A percentile compares a stretch with the other conserved stretches of the same genome.
phyloP scores from a whole-genome alignment of 2,797 vertebrate genomes.

The Melanotaenia pygmaea region DNA sequence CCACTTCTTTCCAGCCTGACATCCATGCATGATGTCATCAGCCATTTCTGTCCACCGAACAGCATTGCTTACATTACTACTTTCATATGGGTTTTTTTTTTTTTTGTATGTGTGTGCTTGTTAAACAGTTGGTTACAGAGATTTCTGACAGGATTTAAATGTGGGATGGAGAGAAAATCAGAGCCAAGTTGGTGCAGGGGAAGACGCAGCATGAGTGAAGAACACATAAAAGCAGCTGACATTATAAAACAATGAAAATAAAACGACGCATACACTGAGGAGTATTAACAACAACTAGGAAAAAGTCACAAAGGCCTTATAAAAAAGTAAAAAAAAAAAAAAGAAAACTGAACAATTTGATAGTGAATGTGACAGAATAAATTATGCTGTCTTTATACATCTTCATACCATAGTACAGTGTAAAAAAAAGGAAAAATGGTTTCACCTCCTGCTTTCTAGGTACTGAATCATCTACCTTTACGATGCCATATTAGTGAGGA shows the following conservation, averaged over 20 bases:
- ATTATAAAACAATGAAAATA: conserved; percentile 33
- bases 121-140: conserved; percentile 9
- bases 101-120: not conserved
- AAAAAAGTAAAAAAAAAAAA: conserved; percentile 17
- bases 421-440: conserved; percentile 13
- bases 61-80: conserved; percentile 8
- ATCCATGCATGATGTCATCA: conserved; percentile 37
- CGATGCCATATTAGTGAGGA: conserved; percentile 34
- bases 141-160: not conserved
- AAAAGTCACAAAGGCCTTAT: conserved; percentile 20
- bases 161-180: conserved; percentile 2
- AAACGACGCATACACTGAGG: not conserved
- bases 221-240: conserved; percentile 27
- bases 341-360: not conserved
- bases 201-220: conserved; percentile 13
- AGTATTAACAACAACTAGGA: not conserved
- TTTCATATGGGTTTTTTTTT: not conserved
- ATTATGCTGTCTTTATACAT: conserved; percentile 13
- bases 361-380: not conserved
- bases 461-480: conserved; percentile 32
- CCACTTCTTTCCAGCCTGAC: conserved; percentile 4
- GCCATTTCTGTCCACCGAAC: conserved; percentile 10
- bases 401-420: conserved; percentile 11
- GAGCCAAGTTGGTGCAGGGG: not conserved
- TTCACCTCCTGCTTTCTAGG: conserved; percentile 25